A percentile compares a stretch with the other conserved stretches of the same genome.
Conservation (phyloP, 1,140 invertebrate genomes). For the Ceratitis capitata region DNA sequence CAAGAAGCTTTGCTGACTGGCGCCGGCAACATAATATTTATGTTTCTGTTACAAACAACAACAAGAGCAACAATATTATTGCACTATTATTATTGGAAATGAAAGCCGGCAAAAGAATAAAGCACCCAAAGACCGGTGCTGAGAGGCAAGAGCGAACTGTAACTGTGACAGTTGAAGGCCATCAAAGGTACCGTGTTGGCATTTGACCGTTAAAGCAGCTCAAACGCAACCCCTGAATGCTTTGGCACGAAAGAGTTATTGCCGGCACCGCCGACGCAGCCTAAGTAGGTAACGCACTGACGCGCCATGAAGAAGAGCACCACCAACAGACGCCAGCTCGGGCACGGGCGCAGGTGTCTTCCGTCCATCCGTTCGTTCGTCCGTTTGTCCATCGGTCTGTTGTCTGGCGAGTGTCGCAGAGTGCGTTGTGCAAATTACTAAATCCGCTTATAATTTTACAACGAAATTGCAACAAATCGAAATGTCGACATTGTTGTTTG, state of each 20-base stretch:
- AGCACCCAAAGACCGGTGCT: background rate
- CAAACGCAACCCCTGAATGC: constrained; percentile 25
- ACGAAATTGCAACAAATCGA: background rate
- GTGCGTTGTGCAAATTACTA: constrained; percentile 27
- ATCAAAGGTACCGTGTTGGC: constrained; percentile 22
- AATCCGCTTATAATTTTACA: constrained; percentile 20
- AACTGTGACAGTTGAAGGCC: constrained; percentile 36
- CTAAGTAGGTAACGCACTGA: constrained; percentile 12
- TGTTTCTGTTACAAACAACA: constrained; percentile 11
- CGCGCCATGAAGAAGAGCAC: background rate
- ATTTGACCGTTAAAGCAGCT: constrained; percentile 30
- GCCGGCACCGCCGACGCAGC: background rate
- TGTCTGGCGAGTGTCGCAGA: background rate
- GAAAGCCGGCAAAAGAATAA: background rate
- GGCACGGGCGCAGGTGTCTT: background rate
- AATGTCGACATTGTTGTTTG: background rate
- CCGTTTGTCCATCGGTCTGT: no score
- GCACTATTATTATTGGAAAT: no score
- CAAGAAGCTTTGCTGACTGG: background rate
- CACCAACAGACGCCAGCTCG: background rate
- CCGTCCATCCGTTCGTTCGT: background rate
- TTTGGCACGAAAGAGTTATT: background rate
- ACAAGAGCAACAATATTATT: background rate
- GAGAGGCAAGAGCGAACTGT: background rate
- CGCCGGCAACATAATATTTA: constrained; percentile 9